Evolutionary conservation across 2,888 invertebrate genomes (phyloP).

Genomic region (Phasia obesa): DNA sequence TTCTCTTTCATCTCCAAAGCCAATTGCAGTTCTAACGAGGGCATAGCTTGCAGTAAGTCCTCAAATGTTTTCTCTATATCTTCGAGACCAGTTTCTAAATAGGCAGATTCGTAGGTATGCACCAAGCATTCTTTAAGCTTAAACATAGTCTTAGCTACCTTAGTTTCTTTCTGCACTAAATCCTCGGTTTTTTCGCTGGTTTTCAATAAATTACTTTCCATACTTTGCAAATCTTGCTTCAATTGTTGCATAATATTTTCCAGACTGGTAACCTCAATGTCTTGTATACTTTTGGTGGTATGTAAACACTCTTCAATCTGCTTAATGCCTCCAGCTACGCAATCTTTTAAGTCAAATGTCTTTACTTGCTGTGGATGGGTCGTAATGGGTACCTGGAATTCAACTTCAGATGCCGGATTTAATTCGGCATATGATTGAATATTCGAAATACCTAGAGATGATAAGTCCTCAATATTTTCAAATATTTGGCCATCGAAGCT

Average conservation of each 20-base stretch:
- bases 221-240: conserved; percentile 74
- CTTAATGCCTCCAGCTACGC: conserved; percentile 78
- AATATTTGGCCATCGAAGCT: conserved; percentile 78
- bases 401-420: conserved; percentile 40
- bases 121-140: conserved; percentile 80
- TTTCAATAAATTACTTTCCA: conserved; percentile 73
- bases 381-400: conserved; percentile 19
- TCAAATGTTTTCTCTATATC: conserved; percentile 80
- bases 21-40: conserved; percentile 82
- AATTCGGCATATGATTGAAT: conserved; percentile 84
- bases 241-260: conserved; percentile 77
- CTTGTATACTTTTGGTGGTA: conserved; percentile 72
- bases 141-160: conserved; percentile 79
- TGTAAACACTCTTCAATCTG: conserved; percentile 79
- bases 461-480: conserved; percentile 84
- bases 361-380: conserved; percentile 69
- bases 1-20: conserved; percentile 82
- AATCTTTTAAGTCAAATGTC: conserved; percentile 70
- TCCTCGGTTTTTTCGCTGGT: conserved; percentile 64
- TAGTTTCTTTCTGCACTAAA: conserved; percentile 60
- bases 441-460: conserved; percentile 84
- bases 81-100: conserved; percentile 77
- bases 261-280: conserved; percentile 74
- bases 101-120: conserved; percentile 79
- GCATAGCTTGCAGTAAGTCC: conserved; percentile 79